A percentile compares a stretch with the other conserved stretches of the same genome.
phyloP scores from a whole-genome alignment of 2,888 invertebrate species.

The Lasioglossum oenotherae region DNA sequence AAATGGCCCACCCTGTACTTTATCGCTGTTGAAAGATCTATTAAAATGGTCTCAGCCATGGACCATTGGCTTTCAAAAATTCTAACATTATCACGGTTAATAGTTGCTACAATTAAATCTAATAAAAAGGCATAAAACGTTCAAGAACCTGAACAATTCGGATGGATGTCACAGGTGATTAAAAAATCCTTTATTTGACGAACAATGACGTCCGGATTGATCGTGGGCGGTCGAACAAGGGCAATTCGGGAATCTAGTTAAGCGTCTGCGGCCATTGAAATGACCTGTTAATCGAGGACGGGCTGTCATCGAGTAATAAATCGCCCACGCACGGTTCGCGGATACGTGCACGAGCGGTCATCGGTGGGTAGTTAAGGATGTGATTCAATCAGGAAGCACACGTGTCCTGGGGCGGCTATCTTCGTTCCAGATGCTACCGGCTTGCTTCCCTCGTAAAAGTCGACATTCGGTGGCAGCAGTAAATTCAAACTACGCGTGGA shows the following conservation, averaged over 20 bases:
- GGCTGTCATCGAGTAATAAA: conserved; percentile 52
- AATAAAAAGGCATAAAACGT: too few species aligned
- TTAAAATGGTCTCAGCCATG: neutral
- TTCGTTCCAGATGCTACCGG: neutral
- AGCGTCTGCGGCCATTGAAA: conserved; percentile 36
- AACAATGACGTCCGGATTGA: conserved; percentile 16
- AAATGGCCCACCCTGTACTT: too few species aligned
- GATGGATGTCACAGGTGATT: neutral
- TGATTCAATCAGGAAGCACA: conserved; percentile 68
- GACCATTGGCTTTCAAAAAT: neutral
- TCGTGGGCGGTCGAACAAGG: conserved; percentile 9
- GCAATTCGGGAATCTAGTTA: conserved; percentile 33
- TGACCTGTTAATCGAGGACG: conserved; percentile 51
- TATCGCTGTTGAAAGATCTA: neutral
- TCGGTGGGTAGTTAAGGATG: conserved; percentile 68
- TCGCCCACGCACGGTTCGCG: conserved; percentile 40
- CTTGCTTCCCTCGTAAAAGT: conserved; percentile 59
- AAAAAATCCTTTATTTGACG: neutral
- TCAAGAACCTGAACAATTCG: neutral
- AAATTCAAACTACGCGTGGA: conserved; percentile 60
- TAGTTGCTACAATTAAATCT: too few species aligned
- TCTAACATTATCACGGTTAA: neutral
- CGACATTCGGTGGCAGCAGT: conserved; percentile 46
- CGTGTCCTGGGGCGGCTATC: conserved; percentile 9
- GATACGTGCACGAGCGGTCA: conserved; percentile 55